phyloP scores from a whole-genome alignment of 2,888 invertebrate species.

The Macrophya annulata region DNA sequence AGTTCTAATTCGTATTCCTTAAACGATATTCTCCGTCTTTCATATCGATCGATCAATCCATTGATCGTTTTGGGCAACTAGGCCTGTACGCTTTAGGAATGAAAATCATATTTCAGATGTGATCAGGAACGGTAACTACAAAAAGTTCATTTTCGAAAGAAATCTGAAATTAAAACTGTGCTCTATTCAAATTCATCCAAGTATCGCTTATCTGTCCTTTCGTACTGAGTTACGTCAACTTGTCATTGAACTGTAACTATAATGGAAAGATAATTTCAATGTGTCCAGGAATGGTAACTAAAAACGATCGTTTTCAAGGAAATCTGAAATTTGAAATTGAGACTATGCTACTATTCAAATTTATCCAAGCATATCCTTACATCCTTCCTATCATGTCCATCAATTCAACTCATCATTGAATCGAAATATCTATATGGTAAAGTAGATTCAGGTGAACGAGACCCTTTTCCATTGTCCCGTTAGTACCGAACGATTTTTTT shows the following conservation, averaged over 20 bases:
- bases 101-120: not conserved
- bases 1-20: slow-evolving; percentile 35
- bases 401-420: not conserved
- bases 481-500: slow-evolving; percentile 1
- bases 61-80: not conserved
- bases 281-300: not conserved
- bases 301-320: not conserved
- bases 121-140: no score
- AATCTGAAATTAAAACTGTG: not conserved
- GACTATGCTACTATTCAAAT: not conserved
- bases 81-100: slow-evolving; percentile 5
- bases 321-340: not conserved
- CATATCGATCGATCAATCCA: not conserved
- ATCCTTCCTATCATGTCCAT: not conserved
- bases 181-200: not conserved
- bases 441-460: slow-evolving; percentile 8
- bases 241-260: no score
- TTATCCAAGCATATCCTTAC: not conserved
- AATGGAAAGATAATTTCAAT: not conserved
- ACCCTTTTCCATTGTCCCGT: not conserved
- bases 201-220: not conserved
- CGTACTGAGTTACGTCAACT: no score
- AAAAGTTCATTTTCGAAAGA: not conserved
- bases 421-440: not conserved
- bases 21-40: not conserved